These are phyloP conservation scores for Lysiphlebus fabarum DNA, from an alignment of 1,140 invertebrate genomes.

Conservation along the genomic window DNA sequence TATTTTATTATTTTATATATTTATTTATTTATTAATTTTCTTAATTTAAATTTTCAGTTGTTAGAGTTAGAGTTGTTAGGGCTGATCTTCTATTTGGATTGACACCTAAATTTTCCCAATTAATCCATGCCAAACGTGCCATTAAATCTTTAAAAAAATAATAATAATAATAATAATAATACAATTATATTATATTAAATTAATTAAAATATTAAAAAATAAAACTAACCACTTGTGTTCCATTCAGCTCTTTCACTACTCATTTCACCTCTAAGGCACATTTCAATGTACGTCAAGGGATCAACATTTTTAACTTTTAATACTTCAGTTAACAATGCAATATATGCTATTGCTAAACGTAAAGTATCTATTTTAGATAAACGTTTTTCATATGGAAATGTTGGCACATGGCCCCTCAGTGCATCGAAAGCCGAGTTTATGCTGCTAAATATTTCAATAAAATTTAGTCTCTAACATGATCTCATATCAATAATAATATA, in stretches of 20 bases:
- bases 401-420: constrained; percentile 90
- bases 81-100: constrained; percentile 80
- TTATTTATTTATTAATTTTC: too few species aligned
- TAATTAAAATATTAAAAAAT: background rate
- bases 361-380: constrained; percentile 97
- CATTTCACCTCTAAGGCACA: constrained; percentile 83
- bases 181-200: background rate
- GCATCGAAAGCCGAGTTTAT: constrained; percentile 99
- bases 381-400: constrained; percentile 97
- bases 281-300: constrained; percentile 90
- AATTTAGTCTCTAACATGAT: constrained; percentile 40
- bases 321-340: constrained; percentile 87
- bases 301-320: constrained; percentile 81
- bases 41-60: constrained; percentile 70
- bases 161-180: constrained; percentile 9
- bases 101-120: constrained; percentile 97
- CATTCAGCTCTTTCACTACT: constrained; percentile 83
- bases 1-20: too few species aligned
- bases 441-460: constrained; percentile 72
- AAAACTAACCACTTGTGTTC: constrained; percentile 88
- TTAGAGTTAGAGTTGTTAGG: constrained; percentile 75
- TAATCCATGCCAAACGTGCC: constrained; percentile 95
- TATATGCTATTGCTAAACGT: constrained; percentile 93
- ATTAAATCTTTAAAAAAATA: constrained; percentile 76
- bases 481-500: background rate